A percentile compares a stretch with the other conserved stretches of the same genome.
phyloP scores from a whole-genome alignment of 2,888 invertebrate genomes.

The Drosophila percnosoma region DNA sequence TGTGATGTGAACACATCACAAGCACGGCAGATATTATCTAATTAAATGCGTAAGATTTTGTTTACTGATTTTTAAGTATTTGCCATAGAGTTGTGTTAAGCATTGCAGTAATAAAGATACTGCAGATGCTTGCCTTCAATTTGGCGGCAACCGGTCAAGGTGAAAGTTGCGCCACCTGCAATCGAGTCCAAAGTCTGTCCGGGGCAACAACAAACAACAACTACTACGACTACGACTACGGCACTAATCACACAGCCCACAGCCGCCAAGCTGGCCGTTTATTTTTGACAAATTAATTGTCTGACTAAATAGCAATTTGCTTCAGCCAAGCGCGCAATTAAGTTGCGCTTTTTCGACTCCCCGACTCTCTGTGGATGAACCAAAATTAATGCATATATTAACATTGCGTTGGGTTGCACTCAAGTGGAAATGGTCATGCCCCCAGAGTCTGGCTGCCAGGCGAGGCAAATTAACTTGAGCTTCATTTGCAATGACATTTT shows the following conservation, averaged over 20 bases:
- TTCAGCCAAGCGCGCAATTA: constrained; percentile 57
- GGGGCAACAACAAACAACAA: constrained; percentile 12
- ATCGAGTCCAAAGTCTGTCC: constrained; percentile 41
- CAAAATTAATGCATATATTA: constrained; percentile 66
- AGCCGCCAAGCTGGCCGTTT: constrained; percentile 34
- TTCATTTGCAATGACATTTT: constrained; percentile 66
- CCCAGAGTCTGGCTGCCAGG: constrained; percentile 5
- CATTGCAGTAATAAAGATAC: constrained; percentile 44
- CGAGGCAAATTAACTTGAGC: constrained; percentile 62
- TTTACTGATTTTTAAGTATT: constrained; percentile 45
- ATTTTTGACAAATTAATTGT: constrained; percentile 79
- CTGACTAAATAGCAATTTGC: constrained; percentile 68
- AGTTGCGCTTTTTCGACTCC: constrained; percentile 43
- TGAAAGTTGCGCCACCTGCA: constrained; percentile 81
- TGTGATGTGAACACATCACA: constrained; percentile 33
- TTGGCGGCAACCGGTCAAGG: constrained; percentile 78
- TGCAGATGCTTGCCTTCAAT: constrained; percentile 29
- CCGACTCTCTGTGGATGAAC: constrained; percentile 37
- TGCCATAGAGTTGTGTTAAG: constrained; percentile 43
- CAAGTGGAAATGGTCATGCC: constrained; percentile 44
- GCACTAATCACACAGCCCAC: constrained; percentile 36
- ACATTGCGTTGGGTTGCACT: constrained; percentile 52
- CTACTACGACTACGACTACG: constrained; percentile 11
- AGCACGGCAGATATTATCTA: constrained; percentile 33
- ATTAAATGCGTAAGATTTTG: constrained; percentile 58